phyloP scores from a whole-genome alignment of 2,797 vertebrate species.

The Chromobotia macracanthus region DNA sequence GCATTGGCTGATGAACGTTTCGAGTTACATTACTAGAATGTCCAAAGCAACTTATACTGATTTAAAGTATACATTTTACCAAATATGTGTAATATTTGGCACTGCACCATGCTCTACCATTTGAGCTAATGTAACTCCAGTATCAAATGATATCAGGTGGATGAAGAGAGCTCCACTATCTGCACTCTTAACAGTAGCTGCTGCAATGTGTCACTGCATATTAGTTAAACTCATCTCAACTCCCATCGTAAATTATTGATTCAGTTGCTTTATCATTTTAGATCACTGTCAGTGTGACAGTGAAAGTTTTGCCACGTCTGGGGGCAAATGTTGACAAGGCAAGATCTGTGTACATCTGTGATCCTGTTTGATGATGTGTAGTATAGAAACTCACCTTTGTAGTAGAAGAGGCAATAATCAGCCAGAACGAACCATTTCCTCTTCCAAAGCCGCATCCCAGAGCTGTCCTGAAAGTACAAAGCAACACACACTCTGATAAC shows the following conservation, averaged over 20 bases:
- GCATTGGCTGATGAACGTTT: too few species aligned
- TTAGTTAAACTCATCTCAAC: background rate
- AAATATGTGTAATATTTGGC: too few species aligned
- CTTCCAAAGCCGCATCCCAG: slow-evolving; percentile 96
- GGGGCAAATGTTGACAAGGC: slow-evolving; percentile 6
- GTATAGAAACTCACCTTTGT: slow-evolving; percentile 85
- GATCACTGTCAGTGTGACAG: background rate
- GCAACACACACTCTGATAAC: slow-evolving; percentile 27
- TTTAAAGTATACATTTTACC: too few species aligned
- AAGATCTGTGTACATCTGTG: background rate
- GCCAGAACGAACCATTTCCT: slow-evolving; percentile 95
- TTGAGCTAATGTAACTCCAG: too few species aligned
- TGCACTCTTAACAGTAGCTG: too few species aligned
- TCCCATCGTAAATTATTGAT: background rate
- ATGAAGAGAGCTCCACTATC: too few species aligned
- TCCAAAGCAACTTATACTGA: too few species aligned
- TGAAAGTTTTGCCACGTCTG: background rate
- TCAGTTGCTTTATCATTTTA: background rate
- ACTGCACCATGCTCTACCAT: too few species aligned
- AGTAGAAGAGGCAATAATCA: slow-evolving; percentile 96
- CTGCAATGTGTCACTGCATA: background rate
- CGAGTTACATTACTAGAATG: too few species aligned
- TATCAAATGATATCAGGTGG: too few species aligned
- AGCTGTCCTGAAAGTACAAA: slow-evolving; percentile 86
- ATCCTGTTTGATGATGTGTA: slow-evolving; percentile 2